phyloP scores from a whole-genome alignment of 2,797 vertebrate genomes.

The Calcarius lapponicus region DNA sequence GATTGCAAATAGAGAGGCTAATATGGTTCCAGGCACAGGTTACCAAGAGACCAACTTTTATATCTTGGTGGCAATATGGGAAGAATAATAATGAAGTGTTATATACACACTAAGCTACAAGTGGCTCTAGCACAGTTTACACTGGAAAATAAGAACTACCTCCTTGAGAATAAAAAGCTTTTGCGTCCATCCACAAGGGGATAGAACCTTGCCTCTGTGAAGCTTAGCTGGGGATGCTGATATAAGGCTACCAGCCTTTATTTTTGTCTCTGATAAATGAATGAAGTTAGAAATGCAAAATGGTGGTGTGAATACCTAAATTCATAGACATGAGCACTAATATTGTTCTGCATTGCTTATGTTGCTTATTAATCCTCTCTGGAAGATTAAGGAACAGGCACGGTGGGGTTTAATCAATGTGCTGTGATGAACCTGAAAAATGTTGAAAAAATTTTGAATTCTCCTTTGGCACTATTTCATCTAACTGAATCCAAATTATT shows the following conservation, averaged over 20 bases:
- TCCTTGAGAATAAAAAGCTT: not conserved
- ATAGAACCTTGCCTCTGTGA: not conserved
- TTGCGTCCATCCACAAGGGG: not conserved
- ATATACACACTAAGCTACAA: not conserved
- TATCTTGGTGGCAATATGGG: not conserved
- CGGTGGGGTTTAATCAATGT: conserved; percentile 7
- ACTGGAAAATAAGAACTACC: not conserved
- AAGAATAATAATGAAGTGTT: not conserved
- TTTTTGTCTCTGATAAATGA: not conserved
- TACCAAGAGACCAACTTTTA: not conserved
- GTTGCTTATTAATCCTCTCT: not conserved
- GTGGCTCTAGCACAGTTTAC: not conserved
- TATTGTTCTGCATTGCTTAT: not conserved
- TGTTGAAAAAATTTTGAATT: not conserved
- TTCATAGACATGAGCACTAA: not conserved
- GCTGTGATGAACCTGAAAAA: not conserved
- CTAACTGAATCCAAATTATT: not conserved
- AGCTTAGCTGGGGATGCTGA: not conserved
- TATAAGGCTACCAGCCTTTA: not conserved
- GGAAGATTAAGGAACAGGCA: not conserved
- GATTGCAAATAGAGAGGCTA: not conserved
- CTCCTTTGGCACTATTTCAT: not conserved
- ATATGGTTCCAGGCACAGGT: not conserved
- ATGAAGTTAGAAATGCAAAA: not conserved
- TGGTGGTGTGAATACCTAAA: not conserved